phyloP scores from a whole-genome alignment of 1,140 invertebrate species.

The Zeugodacus cucurbitae region DNA sequence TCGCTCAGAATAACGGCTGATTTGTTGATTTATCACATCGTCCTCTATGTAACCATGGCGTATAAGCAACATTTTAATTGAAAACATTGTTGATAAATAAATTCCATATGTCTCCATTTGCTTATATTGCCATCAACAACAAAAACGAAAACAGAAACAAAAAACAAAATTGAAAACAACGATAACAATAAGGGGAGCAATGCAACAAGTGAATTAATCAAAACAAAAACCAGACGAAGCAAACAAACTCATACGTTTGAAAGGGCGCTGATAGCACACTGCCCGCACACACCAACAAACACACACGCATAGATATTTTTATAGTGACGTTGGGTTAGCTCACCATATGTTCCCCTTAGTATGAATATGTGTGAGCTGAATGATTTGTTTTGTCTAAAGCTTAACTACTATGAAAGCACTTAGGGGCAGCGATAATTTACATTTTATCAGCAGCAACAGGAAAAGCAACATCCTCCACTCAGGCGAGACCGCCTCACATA shows the following conservation, averaged over 20 bases:
- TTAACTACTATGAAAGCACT: not conserved
- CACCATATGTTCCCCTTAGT: not conserved
- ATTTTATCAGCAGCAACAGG: constrained; percentile 21
- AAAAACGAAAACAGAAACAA: not conserved
- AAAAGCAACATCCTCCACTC: not conserved
- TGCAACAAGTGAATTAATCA: not conserved
- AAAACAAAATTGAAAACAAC: not conserved
- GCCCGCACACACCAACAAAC: not conserved
- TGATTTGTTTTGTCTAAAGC: constrained; percentile 30
- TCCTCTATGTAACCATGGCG: not conserved
- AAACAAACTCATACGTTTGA: not conserved
- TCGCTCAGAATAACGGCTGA: too few relatives aligned
- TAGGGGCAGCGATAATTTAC: constrained; percentile 13
- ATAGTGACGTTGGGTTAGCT: not conserved
- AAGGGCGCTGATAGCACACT: not conserved
- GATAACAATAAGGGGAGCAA: too few relatives aligned
- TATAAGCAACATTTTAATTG: not conserved
- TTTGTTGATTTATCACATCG: not conserved
- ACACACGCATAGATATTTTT: not conserved
- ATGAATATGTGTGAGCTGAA: not conserved
- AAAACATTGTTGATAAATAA: not conserved
- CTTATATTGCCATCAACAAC: not conserved
- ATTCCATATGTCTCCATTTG: not conserved
- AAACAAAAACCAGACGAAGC: not conserved
- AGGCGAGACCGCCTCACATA: not conserved